Base-by-base conservation (phyloP, 2,797 vertebrate species). In the Hydrophis major region DNA sequence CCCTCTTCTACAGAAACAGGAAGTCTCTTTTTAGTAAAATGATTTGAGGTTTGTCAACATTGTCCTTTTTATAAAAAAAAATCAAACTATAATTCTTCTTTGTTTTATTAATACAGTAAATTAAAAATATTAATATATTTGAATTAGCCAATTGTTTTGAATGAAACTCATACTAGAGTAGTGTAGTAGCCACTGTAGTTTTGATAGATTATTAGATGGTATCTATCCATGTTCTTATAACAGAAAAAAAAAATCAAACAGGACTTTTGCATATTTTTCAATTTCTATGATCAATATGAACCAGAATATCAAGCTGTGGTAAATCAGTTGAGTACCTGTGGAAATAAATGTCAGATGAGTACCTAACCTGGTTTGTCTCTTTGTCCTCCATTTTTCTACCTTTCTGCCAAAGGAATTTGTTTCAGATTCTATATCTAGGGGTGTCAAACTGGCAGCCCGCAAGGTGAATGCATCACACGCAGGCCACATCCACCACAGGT, bases 21-120 rank as follows among this genome's bases (percentile, higher is more conserved):
- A 97, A 97, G 97, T 98, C 97, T 96, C 96, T 96, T 95, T 97
- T 97, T 96, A 96, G 97, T 97, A 96, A 97, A 97, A 97, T 96
- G 96, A 96, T 97, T 97, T 97, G 94, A 95, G 97, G 93, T 97
- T 98, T 97, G 97, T 96, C 96, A 96, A 97, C 95, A 97, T 95
- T 95, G 96, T 97, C 95, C 94, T 69, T 27, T 37, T 74, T 37
- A 47, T 47, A 6, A 28, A 66, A 66, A 27, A 60, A 25, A 86
- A 87, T 96, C 97, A 96, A 97, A 94, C 94, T 97, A 93, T 97
- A 96, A 97, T 94, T 97, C 96, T 92, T 95, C 94, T 94, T 92
- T 96, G 94, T 94, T 97, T 96, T 97, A 97, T 95, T 66, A 87
- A 93, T 89, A 18, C n/a, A 74, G 14, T 37, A 74, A 74, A 74